Evolutionary conservation across 2,888 invertebrate genomes (phyloP).

Genomic region (Eutolmus rufibarbis): DNA sequence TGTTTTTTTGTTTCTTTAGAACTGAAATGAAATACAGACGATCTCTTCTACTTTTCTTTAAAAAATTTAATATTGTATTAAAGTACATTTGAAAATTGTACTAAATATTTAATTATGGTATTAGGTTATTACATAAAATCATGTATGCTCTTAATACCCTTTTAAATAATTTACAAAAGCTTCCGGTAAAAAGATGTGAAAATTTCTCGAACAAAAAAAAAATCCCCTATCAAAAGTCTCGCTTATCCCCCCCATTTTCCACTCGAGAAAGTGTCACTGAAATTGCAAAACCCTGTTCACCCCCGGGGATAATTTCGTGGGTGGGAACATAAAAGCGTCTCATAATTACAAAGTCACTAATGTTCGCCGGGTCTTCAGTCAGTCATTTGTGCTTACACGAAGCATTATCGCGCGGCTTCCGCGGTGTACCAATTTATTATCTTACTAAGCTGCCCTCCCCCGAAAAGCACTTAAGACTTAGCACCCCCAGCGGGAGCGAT

Average conservation of each 20-base stretch:
- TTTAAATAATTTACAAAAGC: not conserved
- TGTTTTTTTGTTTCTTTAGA: too few relatives aligned
- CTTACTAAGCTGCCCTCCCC: not conserved
- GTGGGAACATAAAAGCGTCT: not conserved
- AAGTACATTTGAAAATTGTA: too few relatives aligned
- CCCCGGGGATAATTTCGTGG: not conserved
- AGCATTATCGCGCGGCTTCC: not conserved
- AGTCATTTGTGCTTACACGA: not conserved
- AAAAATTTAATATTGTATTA: too few relatives aligned
- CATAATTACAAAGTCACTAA: not conserved
- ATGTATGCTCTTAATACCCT: not conserved
- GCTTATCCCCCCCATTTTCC: not conserved
- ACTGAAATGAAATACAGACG: too few relatives aligned
- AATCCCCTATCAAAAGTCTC: not conserved
- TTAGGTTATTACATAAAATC: not conserved
- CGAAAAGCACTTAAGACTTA: not conserved
- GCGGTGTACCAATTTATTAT: not conserved
- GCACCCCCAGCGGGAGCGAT: not conserved
- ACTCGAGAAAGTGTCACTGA: not conserved
- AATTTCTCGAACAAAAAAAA: not conserved
- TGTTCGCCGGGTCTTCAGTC: not conserved
- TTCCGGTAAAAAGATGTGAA: not conserved
- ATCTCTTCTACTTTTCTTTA: too few relatives aligned
- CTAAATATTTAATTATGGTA: too few relatives aligned
- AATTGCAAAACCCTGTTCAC: not conserved